phyloP scores from a whole-genome alignment of 2,113 vertebrate genomes.

The Ellobius talpinus region DNA sequence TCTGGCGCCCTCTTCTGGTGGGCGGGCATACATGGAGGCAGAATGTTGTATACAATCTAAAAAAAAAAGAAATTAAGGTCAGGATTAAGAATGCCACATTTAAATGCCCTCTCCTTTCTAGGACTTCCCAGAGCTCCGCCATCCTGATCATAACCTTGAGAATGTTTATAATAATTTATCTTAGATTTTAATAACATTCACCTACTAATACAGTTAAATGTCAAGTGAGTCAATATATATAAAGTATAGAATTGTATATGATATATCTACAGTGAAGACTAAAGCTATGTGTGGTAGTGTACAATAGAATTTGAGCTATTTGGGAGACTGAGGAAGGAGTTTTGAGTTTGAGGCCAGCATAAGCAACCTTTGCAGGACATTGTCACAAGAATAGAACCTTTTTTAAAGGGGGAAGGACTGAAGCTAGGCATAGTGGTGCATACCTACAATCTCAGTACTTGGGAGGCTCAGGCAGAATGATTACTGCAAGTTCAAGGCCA shows the following conservation, averaged over 20 bases:
- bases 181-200: slow-evolving; percentile 50
- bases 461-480: background rate
- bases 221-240: background rate
- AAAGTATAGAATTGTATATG: slow-evolving; percentile 10
- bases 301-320: background rate
- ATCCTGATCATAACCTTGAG: background rate
- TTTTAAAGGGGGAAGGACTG: background rate
- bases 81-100: background rate
- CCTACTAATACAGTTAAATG: background rate
- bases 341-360: background rate
- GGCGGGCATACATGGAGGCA: no score
- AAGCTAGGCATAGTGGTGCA: background rate
- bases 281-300: background rate
- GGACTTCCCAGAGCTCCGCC: background rate
- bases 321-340: background rate
- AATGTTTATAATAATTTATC: slow-evolving; percentile 3
- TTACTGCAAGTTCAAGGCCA: background rate
- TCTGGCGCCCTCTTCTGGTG: no score
- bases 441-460: background rate
- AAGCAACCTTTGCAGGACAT: background rate
- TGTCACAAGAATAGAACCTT: background rate
- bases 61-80: slow-evolving; percentile 27
- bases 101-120: background rate
- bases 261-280: background rate
- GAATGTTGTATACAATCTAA: no score